Conservation (phyloP, 2,113 vertebrate genomes). For the Brachyistius frenatus region DNA sequence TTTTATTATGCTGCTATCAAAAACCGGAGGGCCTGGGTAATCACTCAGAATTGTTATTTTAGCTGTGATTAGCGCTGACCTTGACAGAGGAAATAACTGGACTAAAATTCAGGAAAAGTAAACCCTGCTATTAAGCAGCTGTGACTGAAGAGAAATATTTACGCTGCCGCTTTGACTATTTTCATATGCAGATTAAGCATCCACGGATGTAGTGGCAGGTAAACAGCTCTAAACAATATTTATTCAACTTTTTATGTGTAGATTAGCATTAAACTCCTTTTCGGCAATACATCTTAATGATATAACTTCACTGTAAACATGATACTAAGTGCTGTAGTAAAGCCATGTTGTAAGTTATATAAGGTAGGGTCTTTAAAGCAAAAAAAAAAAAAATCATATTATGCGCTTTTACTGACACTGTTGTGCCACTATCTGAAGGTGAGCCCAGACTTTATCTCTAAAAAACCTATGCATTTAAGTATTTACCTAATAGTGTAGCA, state of each 20-base stretch:
- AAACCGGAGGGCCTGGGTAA: conserved; percentile 58
- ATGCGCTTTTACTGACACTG: background rate
- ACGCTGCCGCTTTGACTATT: conserved; percentile 66
- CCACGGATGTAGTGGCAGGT: conserved; percentile 56
- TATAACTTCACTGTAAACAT: conserved; percentile 31
- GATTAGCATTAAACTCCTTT: conserved; percentile 61
- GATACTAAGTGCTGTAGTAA: conserved; percentile 12
- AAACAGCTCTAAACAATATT: conserved; percentile 68
- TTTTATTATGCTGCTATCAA: conserved; percentile 70
- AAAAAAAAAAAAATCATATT: background rate
- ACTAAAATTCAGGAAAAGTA: conserved; percentile 59
- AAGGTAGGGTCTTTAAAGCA: background rate
- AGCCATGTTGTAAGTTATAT: conserved; percentile 16
- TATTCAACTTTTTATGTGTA: conserved; percentile 64
- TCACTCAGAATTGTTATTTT: conserved; percentile 70
- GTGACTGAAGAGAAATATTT: conserved; percentile 73
- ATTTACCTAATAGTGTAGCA: conserved; percentile 89
- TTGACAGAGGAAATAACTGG: conserved; percentile 69
- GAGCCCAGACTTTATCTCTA: background rate
- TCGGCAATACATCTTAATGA: conserved; percentile 26
- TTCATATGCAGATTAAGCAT: conserved; percentile 72
- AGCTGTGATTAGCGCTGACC: conserved; percentile 72
- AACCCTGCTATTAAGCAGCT: conserved; percentile 54
- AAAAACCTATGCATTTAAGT: background rate
- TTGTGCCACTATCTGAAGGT: background rate